Percentiles rank a stretch among this genome's conserved stretches.
Evolutionary conservation across 2,113 vertebrate species (phyloP).

Genomic region (Chamaea fasciata): DNA sequence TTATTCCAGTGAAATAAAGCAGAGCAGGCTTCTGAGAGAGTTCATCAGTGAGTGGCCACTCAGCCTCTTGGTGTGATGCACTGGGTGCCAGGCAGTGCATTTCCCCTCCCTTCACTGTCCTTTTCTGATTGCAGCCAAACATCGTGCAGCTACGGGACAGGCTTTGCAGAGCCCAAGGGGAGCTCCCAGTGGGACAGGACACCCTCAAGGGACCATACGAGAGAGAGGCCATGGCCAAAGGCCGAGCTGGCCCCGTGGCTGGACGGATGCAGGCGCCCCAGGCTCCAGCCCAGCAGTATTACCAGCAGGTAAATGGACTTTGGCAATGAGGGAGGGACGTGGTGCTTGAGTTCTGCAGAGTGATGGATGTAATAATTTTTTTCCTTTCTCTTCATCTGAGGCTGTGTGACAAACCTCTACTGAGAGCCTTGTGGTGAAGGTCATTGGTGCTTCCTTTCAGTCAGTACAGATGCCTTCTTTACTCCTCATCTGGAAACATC

Average conservation of each 20-base stretch:
- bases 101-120: background rate
- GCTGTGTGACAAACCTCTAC: background rate
- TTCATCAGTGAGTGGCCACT: background rate
- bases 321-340: accelerated
- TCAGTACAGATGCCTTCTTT: background rate
- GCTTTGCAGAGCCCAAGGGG: slow-evolving; percentile 85
- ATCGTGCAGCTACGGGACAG: slow-evolving; percentile 85
- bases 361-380: background rate
- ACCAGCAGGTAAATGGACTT: slow-evolving; percentile 70
- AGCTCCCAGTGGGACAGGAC: slow-evolving; percentile 56
- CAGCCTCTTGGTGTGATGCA: background rate
- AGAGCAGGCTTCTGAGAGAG: background rate
- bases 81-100: background rate
- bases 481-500: background rate
- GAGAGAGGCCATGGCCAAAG: slow-evolving; percentile 46
- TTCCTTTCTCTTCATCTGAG: background rate
- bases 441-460: background rate
- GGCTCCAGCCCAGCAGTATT: slow-evolving; percentile 71
- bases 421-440: background rate
- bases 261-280: slow-evolving; percentile 61
- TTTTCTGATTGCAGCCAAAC: slow-evolving; percentile 68
- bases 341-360: background rate
- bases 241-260: slow-evolving; percentile 47
- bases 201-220: background rate
- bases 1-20: background rate